Base-by-base conservation (phyloP, 1,140 invertebrate species). In the Aphis craccivora region DNA sequence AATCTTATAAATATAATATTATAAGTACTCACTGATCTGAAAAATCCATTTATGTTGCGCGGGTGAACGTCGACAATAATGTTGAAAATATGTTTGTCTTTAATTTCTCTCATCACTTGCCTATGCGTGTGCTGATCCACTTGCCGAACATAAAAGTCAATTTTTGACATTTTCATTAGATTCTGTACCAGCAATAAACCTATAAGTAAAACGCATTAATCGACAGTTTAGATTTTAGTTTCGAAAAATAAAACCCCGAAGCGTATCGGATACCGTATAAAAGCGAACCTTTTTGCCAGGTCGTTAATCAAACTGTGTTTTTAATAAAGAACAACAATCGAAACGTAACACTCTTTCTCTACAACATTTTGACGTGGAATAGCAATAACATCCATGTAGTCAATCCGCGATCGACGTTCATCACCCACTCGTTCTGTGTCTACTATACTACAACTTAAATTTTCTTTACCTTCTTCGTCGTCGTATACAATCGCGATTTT, bases 401-500 rank as follows among this genome's bases (percentile, higher is more conserved):
- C 35, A 37, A 43, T 84, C 30, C 83, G 9, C 83, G 7, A 40
- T 84, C 22, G 76, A 76, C 60, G 60, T 76, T n/a, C 30, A 76
- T n/a, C 60, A n/a, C 60, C 30, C 60, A n/a, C 60, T 76, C n/a
- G 30, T 4, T n/a, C 60, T 5, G 4, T 14, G 30, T 14, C 30
- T 18, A 76, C 60, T 5, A 18, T n/a, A 18, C 30, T n/a, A n/a
- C 0, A 60, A 14, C 43, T 45, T 18, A 11, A 0, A 22, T 76
- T 76, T 76, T 18, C 30, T 4, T 96, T 95, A 98, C 97, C 97
- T 94, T 97, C 97, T 95, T 97, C 97, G 95, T 98, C 97, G 95
- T 99, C 98, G 95, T 99, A 99, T 55, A 99, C 97, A 94, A 99
- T 97, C 1, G 98, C 98, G 94, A 99, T 98, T 95, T 97, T 97